A percentile compares a stretch with the other conserved stretches of the same genome.
phyloP scores from a whole-genome alignment of 2,797 vertebrate species.

The Onychomys arenicola region DNA sequence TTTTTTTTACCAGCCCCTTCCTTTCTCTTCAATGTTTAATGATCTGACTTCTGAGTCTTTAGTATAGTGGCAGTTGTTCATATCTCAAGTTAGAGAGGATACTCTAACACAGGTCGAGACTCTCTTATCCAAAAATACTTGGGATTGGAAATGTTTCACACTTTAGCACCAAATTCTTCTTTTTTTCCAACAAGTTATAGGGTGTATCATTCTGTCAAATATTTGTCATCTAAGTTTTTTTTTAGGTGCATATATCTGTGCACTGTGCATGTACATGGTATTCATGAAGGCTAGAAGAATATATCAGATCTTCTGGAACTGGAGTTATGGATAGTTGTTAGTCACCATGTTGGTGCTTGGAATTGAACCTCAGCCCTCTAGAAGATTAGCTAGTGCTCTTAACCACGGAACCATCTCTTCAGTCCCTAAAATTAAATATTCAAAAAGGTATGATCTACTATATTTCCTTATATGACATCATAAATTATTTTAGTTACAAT shows the following conservation, averaged over 20 bases:
- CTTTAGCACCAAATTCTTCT: not conserved
- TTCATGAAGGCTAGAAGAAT: not conserved
- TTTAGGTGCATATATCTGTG: not conserved
- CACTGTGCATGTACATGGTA: not conserved
- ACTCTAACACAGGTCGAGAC: not conserved
- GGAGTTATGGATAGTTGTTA: not conserved
- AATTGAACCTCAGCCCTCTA: not conserved
- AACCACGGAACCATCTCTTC: not conserved
- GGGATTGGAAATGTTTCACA: not conserved
- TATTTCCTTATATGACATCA: slow-evolving; percentile 25
- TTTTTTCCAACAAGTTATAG: not conserved
- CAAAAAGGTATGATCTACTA: slow-evolving; percentile 60
- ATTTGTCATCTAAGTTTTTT: not conserved
- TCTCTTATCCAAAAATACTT: not conserved
- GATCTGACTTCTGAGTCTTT: not conserved
- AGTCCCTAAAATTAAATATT: not conserved
- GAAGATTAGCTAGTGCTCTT: not conserved
- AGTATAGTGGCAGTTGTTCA: not conserved
- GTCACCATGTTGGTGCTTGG: not conserved
- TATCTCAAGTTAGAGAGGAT: not conserved
- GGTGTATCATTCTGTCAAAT: not conserved
- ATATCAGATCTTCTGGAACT: not conserved
- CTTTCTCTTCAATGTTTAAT: not conserved
- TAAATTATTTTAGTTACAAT: slow-evolving; percentile 64
- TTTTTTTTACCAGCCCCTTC: not conserved